phyloP scores from a whole-genome alignment of 2,888 invertebrate genomes.

The Noctua pronuba region DNA sequence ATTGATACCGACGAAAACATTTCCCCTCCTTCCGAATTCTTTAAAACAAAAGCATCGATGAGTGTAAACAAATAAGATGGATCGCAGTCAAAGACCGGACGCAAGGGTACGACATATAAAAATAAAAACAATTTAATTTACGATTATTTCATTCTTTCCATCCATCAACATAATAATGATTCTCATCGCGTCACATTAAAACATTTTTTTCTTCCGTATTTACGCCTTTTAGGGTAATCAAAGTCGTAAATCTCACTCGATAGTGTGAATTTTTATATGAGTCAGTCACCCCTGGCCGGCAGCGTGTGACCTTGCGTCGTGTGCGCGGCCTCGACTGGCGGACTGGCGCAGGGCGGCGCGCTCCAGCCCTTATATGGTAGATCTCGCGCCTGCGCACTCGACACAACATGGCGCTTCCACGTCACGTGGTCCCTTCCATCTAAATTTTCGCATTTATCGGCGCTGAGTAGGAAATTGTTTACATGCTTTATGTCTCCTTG shows the following conservation, averaged over 20 bases:
- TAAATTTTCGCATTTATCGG: slow-evolving; percentile 75
- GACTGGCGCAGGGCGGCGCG: slow-evolving; percentile 75
- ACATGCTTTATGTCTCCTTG: slow-evolving; percentile 61
- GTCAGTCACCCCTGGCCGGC: slow-evolving; percentile 83
- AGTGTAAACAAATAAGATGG: slow-evolving; percentile 51
- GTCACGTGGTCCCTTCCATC: slow-evolving; percentile 79
- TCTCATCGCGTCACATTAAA: slow-evolving; percentile 67
- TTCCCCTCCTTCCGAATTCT: slow-evolving; percentile 36
- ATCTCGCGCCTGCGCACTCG: slow-evolving; percentile 63
- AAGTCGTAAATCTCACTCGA: slow-evolving; percentile 78
- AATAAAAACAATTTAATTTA: slow-evolving; percentile 59
- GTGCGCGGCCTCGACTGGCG: slow-evolving; percentile 73
- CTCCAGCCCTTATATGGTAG: slow-evolving; percentile 77
- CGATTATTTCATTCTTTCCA: slow-evolving; percentile 63
- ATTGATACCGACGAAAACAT: slow-evolving; percentile 31
- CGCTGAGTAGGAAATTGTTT: slow-evolving; percentile 62
- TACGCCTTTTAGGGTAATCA: slow-evolving; percentile 77
- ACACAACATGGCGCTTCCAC: slow-evolving; percentile 74
- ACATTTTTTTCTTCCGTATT: slow-evolving; percentile 79
- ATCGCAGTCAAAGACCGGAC: slow-evolving; percentile 60
- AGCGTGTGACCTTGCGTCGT: slow-evolving; percentile 73
- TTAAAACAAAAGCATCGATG: slow-evolving; percentile 32
- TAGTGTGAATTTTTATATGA: slow-evolving; percentile 82
- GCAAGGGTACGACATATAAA: slow-evolving; percentile 49
- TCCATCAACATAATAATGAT: slow-evolving; percentile 71